Percentiles rank a stretch among this genome's conserved stretches.
Conservation (phyloP, 2,888 invertebrate genomes). For the Polyommatus icarus region DNA sequence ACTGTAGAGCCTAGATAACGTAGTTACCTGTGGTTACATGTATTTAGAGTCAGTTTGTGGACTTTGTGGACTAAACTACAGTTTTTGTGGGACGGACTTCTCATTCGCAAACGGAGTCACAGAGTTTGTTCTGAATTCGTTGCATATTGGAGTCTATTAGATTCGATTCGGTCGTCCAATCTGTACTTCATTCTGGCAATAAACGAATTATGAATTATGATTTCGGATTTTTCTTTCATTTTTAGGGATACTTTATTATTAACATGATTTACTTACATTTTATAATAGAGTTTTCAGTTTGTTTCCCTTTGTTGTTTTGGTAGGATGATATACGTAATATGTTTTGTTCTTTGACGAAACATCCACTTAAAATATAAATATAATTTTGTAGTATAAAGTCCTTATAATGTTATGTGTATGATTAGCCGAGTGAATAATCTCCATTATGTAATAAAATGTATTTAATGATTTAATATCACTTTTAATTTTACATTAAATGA, state of each 20-base stretch:
- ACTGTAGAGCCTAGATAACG: not conserved
- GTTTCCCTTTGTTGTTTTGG: not conserved
- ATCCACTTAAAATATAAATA: not conserved
- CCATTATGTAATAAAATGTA: not conserved
- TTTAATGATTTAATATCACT: not conserved
- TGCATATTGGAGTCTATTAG: too few relatives aligned
- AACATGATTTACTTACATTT: too few relatives aligned
- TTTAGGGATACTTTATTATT: too few relatives aligned
- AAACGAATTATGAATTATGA: too few relatives aligned
- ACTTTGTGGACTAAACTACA: not conserved
- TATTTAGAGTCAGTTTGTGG: not conserved
- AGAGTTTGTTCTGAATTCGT: too few relatives aligned
- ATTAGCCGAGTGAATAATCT: constrained; percentile 9
- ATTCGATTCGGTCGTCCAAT: too few relatives aligned
- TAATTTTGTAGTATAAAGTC: not conserved
- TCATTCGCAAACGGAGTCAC: too few relatives aligned
- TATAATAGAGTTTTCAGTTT: not conserved
- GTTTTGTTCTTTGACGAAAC: not conserved
- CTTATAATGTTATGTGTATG: not conserved
- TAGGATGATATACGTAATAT: not conserved
- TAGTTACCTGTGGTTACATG: not conserved
- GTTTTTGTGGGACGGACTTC: too few relatives aligned
- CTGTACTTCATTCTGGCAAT: too few relatives aligned
- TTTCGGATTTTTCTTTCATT: too few relatives aligned
- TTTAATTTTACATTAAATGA: not conserved